phyloP scores from a whole-genome alignment of 2,888 invertebrate species.

The Diadromus collaris region DNA sequence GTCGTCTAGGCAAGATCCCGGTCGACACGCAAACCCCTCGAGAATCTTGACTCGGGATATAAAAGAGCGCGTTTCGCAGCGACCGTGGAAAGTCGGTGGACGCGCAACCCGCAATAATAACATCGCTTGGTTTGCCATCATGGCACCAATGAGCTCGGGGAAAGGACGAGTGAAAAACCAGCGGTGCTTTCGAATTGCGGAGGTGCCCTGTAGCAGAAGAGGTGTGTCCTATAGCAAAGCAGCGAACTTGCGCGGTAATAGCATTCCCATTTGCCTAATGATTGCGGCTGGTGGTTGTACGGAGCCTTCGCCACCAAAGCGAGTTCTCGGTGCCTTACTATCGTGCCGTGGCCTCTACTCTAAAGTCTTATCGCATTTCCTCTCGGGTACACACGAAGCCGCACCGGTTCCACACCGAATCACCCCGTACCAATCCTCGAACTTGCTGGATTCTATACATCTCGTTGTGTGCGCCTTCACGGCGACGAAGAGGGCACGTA shows the following conservation, averaged over 20 bases:
- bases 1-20: slow-evolving; percentile 45
- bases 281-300: slow-evolving; percentile 67
- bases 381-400: slow-evolving; percentile 76
- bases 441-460: slow-evolving; percentile 8
- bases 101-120: slow-evolving; percentile 46
- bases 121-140: slow-evolving; percentile 25
- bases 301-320: slow-evolving; percentile 47
- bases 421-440: slow-evolving; percentile 29
- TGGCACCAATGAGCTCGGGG: slow-evolving; percentile 15
- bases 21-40: slow-evolving; percentile 51
- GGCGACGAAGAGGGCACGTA: slow-evolving; percentile 7
- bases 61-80: slow-evolving; percentile 29
- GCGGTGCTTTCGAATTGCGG: slow-evolving; percentile 37
- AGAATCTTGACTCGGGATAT: slow-evolving; percentile 40
- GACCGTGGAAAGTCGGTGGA: slow-evolving; percentile 21
- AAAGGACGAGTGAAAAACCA: slow-evolving; percentile 50
- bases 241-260: slow-evolving; percentile 64
- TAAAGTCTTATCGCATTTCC: slow-evolving; percentile 78
- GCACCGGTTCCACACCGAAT: slow-evolving; percentile 45
- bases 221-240: slow-evolving; percentile 37
- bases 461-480: slow-evolving; percentile 9
- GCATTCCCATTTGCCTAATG: slow-evolving; percentile 77
- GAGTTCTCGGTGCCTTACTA: slow-evolving; percentile 65
- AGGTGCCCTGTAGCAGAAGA: slow-evolving; percentile 1
- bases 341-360: slow-evolving; percentile 60